phyloP scores from a whole-genome alignment of 2,888 invertebrate species.

The Volucella bombylans region DNA sequence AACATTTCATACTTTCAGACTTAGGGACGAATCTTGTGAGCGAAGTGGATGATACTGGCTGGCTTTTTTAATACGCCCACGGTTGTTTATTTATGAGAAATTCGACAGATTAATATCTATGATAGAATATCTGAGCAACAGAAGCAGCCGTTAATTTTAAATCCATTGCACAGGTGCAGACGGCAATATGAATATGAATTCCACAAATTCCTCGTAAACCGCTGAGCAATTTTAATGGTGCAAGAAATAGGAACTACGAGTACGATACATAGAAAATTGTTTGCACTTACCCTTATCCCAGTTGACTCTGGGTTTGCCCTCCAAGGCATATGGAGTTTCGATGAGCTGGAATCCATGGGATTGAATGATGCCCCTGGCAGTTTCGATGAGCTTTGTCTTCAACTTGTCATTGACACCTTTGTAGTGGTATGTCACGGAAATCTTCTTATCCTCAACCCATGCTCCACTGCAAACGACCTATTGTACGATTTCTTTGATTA shows the following conservation, averaged over 20 bases:
- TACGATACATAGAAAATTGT: constrained; percentile 10
- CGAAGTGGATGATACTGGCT: constrained; percentile 49
- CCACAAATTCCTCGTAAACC: constrained; percentile 13
- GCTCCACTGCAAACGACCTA: constrained; percentile 88
- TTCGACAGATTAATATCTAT: constrained; percentile 59
- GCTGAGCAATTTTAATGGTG: constrained; percentile 42
- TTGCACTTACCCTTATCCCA: constrained; percentile 88
- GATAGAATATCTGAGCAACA: constrained; percentile 42
- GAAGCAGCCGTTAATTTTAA: constrained; percentile 64
- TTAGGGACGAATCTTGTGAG: constrained; percentile 43
- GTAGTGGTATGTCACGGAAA: constrained; percentile 89
- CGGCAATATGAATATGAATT: constrained; percentile 42
- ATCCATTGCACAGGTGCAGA: constrained; percentile 66
- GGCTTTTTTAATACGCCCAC: constrained; percentile 64
- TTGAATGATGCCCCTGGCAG: constrained; percentile 86
- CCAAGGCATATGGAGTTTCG: constrained; percentile 88
- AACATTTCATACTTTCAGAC: constrained; percentile 36
- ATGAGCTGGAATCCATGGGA: constrained; percentile 87
- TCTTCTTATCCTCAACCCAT: constrained; percentile 91
- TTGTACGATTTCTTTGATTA: background rate
- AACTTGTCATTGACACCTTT: constrained; percentile 87
- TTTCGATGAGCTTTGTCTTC: constrained; percentile 84
- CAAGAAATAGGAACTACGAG: constrained; percentile 3
- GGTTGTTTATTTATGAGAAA: constrained; percentile 56
- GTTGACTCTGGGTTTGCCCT: constrained; percentile 90